phyloP scores from a whole-genome alignment of 1,140 invertebrate genomes.

The Oscheius sp. region DNA sequence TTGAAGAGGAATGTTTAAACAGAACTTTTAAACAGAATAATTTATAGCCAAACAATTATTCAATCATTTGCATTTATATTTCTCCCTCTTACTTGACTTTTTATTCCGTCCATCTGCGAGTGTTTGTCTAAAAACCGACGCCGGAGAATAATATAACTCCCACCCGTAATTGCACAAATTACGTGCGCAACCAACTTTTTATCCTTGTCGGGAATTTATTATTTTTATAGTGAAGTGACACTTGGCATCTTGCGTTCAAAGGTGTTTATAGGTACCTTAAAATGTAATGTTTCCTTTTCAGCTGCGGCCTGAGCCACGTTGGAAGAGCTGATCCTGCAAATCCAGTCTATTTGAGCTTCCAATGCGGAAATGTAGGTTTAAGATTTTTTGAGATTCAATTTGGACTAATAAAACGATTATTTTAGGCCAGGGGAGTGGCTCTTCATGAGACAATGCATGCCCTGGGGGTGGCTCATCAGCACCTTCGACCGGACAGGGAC shows the following conservation, averaged over 20 bases:
- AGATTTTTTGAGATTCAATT: too few relatives aligned
- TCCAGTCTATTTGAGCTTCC: slow-evolving; percentile 40
- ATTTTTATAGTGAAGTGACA: not conserved
- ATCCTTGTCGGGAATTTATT: not conserved
- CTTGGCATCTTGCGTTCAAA: not conserved
- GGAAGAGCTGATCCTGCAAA: slow-evolving; percentile 30
- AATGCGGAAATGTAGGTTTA: slow-evolving; percentile 18
- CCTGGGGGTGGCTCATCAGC: slow-evolving; percentile 67
- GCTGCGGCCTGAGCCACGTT: slow-evolving; percentile 38
- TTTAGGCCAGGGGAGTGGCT: slow-evolving; percentile 61
- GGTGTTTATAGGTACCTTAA: not conserved
- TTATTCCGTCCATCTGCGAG: too few relatives aligned
- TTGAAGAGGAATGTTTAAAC: too few relatives aligned
- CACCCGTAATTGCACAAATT: too few relatives aligned
- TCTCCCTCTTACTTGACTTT: too few relatives aligned
- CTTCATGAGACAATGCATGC: slow-evolving; percentile 67
- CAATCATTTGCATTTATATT: too few relatives aligned
- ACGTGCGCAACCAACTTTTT: not conserved
- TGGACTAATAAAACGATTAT: not conserved
- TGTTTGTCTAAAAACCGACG: too few relatives aligned
- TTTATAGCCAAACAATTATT: too few relatives aligned
- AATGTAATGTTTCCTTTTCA: slow-evolving; percentile 4
- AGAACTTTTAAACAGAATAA: too few relatives aligned
- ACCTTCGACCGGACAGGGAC: slow-evolving; percentile 66
- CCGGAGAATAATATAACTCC: too few relatives aligned